Conservation (phyloP, 2,888 invertebrate species). For the Drosophila lutescens region DNA sequence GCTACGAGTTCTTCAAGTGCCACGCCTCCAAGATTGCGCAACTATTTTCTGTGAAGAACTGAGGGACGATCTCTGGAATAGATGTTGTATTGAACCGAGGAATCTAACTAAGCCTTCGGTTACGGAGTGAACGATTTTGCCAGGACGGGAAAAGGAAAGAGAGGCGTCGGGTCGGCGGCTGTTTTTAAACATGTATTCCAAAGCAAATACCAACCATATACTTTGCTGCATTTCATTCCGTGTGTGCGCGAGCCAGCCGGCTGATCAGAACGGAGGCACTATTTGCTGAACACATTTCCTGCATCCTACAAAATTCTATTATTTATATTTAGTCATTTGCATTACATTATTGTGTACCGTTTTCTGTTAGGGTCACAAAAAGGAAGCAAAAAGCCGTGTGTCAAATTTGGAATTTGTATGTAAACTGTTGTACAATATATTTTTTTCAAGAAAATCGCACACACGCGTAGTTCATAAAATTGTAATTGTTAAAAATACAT, state of each 20-base stretch:
- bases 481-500: conserved; percentile 1
- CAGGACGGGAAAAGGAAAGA: conserved; percentile 4
- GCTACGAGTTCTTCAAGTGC: conserved; percentile 91
- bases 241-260: conserved; percentile 38
- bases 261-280: conserved; percentile 31
- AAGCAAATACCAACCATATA: conserved; percentile 32
- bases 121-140: not conserved
- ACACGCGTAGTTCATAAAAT: conserved; percentile 13
- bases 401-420: conserved; percentile 31
- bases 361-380: conserved; percentile 19
- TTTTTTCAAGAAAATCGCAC: conserved; percentile 29
- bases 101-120: not conserved
- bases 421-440: conserved; percentile 42
- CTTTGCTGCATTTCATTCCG: conserved; percentile 72
- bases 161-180: conserved; percentile 19
- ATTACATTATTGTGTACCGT: conserved; percentile 19
- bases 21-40: conserved; percentile 83
- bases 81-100: not conserved
- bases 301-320: conserved; percentile 26
- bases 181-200: conserved; percentile 58
- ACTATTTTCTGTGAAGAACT: conserved; percentile 84
- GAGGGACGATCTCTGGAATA: conserved; percentile 42
- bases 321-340: conserved; percentile 16
- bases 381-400: conserved; percentile 13
- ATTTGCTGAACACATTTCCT: conserved; percentile 40